Evolutionary conservation across 2,113 vertebrate genomes (phyloP), one percentile per base, ranked within the genome.

Genomic region (Bubo scandiacus): DNA sequence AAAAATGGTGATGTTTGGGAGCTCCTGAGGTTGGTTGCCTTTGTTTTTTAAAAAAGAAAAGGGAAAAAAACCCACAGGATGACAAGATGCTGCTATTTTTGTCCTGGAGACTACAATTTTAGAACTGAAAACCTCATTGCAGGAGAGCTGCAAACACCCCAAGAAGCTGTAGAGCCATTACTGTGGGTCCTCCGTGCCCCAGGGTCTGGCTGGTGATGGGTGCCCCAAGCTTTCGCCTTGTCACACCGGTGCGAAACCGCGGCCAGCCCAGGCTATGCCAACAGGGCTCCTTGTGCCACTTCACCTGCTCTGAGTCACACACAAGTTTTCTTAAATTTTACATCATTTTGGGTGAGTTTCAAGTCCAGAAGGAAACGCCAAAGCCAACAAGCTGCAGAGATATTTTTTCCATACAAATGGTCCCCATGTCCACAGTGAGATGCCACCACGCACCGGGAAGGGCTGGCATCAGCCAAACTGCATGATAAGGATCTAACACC

Each of bases 191-290:
- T 23, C 12, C 0, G 0, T 22, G 47, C n/a, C 61, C 42, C 36
- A 11, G 20, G 23, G 19, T 57, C 71, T 26, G 79, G 52, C 15
- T 13, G 51, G 71, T 13, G 71, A 52, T 0, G 2, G 5, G 12
- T 6, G 11, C 2, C 59, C 66, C 8, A 8, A 62, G 17, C 4
- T 62, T 34, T 25, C 4, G 2, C 66, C 45, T 36, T 11, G 36
- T 30, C 15, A 11, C 42, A 0, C 11, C 6, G 1, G 5, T 2
- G 34, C 1, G 61, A 6, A n/a, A 6, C 54, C 3, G 0, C 0
- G 0, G 12, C 36, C 85, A 45, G 40, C 51, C 67, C 72, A 5
- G 51, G 62, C 26, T 52, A 2, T 2, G 1, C 72, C 51, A 11
- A 5, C 13, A 4, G 22, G 29, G 29, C 67, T 38, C 36, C 62